A percentile compares a stretch with the other conserved stretches of the same genome.
Conservation (phyloP, 2,797 vertebrate genomes). For the Leptatherina wallacei region DNA sequence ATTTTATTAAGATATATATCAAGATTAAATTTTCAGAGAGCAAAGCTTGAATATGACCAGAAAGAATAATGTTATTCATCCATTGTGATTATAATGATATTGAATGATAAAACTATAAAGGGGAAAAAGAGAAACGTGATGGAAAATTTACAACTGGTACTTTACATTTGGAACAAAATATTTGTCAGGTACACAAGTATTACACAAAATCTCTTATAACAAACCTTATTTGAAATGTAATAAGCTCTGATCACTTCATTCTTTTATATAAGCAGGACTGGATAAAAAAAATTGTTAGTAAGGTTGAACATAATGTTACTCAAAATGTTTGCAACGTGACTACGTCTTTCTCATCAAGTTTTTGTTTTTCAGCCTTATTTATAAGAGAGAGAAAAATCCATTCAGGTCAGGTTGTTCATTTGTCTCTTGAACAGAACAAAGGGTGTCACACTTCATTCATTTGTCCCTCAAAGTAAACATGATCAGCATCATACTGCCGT, state of each 20-base stretch:
- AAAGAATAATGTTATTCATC: neutral
- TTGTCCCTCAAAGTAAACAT: slow-evolving; percentile 35
- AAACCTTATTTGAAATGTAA: too few species aligned
- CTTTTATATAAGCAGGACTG: too few species aligned
- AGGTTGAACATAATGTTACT: too few species aligned
- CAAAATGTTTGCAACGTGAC: neutral
- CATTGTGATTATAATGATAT: neutral
- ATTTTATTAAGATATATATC: slow-evolving; percentile 21
- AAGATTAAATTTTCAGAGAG: slow-evolving; percentile 11
- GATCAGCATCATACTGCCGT: slow-evolving; percentile 14
- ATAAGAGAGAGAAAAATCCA: neutral
- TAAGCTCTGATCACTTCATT: too few species aligned
- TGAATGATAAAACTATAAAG: neutral
- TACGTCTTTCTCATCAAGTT: neutral
- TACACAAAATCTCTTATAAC: too few species aligned
- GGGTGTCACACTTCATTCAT: slow-evolving; percentile 18
- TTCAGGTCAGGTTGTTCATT: neutral
- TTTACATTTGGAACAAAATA: too few species aligned
- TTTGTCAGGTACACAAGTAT: too few species aligned
- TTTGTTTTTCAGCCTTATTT: neutral
- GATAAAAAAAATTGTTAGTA: too few species aligned
- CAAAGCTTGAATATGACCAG: slow-evolving; percentile 6
- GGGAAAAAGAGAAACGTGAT: neutral
- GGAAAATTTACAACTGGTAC: too few species aligned
- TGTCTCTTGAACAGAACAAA: slow-evolving; percentile 16